A percentile compares a stretch with the other conserved stretches of the same genome.
Conservation (phyloP, 2,888 invertebrate genomes). For the Ichneumoninae sp. region DNA sequence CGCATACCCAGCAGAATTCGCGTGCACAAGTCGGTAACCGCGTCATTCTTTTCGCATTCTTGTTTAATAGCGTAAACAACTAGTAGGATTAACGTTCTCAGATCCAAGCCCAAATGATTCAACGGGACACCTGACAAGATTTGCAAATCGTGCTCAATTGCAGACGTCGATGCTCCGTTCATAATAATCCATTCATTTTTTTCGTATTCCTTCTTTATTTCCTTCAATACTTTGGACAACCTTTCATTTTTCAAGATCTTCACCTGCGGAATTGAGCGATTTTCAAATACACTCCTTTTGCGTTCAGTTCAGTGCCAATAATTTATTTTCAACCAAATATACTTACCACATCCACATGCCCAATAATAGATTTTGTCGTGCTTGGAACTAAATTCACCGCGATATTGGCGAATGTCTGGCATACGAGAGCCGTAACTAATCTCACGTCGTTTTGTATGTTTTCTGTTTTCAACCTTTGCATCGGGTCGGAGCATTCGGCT, state of each 20-base stretch:
- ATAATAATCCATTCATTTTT: constrained; percentile 70
- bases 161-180: constrained; percentile 35
- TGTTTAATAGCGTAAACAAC: constrained; percentile 72
- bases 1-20: constrained; percentile 74
- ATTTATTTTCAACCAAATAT: constrained; percentile 12
- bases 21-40: constrained; percentile 66
- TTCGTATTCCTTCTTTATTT: constrained; percentile 67
- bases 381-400: constrained; percentile 54
- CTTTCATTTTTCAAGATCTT: constrained; percentile 62
- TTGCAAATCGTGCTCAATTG: constrained; percentile 53
- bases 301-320: not conserved
- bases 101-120: constrained; percentile 67
- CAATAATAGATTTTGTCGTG: constrained; percentile 68
- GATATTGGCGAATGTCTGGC: constrained; percentile 70
- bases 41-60: constrained; percentile 66
- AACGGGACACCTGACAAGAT: constrained; percentile 74
- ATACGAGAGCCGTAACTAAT: constrained; percentile 71
- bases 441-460: constrained; percentile 71
- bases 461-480: constrained; percentile 68
- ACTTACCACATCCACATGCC: constrained; percentile 71
- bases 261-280: constrained; percentile 39
- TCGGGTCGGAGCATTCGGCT: constrained; percentile 67
- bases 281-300: constrained; percentile 34
- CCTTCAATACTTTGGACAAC: constrained; percentile 67
- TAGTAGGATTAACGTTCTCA: constrained; percentile 74